Evolutionary conservation across 2,113 vertebrate species (phyloP), one percentile per base, ranked within the genome.

Genomic region (Diphyllodes magnificus): DNA sequence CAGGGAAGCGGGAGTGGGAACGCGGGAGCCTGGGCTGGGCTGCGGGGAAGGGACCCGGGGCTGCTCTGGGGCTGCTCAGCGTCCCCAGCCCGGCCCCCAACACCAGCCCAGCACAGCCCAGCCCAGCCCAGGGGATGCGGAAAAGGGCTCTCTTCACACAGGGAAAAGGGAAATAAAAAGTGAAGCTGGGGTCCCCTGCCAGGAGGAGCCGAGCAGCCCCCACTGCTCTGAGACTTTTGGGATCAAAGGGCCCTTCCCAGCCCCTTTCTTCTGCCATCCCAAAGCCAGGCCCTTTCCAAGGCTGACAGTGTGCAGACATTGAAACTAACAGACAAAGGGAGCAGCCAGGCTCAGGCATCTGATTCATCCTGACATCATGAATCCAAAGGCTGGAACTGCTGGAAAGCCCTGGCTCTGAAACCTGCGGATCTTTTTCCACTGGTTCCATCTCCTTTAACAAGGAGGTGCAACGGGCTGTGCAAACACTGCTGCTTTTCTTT

Each of bases 1-100:
- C 31, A 42, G 15, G 31, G 2, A 15, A 1, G 16, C 0, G 0
- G 8, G 24, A 44, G 10, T 3, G 15, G 66, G 5, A 39, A 24
- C 9, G 0, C 8, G 49, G 37, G 44, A 82, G 47, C 44, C 90
- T 18, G 49, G 16, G 6, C 33, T n/a, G 1, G 11, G 50, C 45
- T 75, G 75, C 53, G 35, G 71, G n/a, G 33, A 37, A 40, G 15
- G 39, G 33, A 69, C 4, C 21, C 3, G 23, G 54, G 61, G 47
- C 53, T 7, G 5, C 69, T 40, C 60, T 4, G 11, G 37, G 17
- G 18, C 23, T 70, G n/a, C 28, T 33, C 33, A 18, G 7, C 6
- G 3, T 88, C 51, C 45, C 0, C 68, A 24, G 69, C 37, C 80
- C 45, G 40, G 23, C 47, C 47, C 12, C 7, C 22, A 49, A 13